These are phyloP conservation scores for Drosophila melanosoma DNA, from an alignment of 2,888 invertebrate genomes.

Conservation along the genomic window DNA sequence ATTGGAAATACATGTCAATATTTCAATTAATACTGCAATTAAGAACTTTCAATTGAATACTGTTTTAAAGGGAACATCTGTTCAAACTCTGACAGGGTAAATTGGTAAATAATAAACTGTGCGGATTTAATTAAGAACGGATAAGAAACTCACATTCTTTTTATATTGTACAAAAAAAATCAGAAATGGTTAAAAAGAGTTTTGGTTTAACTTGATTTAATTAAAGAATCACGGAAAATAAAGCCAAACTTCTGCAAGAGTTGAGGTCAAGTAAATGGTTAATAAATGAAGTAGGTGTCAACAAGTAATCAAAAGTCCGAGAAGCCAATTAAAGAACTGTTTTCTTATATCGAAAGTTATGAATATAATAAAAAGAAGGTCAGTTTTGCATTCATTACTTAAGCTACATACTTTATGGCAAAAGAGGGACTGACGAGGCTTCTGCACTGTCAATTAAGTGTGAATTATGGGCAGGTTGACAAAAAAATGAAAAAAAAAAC, in stretches of 20 bases:
- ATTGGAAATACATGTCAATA: not conserved
- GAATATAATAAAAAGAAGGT: not conserved
- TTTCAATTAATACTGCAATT: not conserved
- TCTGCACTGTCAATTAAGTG: conserved; percentile 38
- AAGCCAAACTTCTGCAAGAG: not conserved
- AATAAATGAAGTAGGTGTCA: not conserved
- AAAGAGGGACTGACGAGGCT: not conserved
- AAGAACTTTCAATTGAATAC: too few relatives aligned
- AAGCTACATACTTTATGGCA: conserved; percentile 17
- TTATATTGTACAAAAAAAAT: not conserved
- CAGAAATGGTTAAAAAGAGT: not conserved
- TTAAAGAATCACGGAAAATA: not conserved
- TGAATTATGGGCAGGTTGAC: conserved; percentile 20
- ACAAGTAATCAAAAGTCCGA: conserved; percentile 6
- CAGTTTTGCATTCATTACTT: conserved; percentile 27
- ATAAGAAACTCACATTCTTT: not conserved
- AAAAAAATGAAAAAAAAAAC: conserved; percentile 37
- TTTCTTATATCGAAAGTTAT: conserved; percentile 1
- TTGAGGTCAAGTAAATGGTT: not conserved
- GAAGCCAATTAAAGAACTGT: conserved; percentile 9
- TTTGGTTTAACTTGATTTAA: not conserved
- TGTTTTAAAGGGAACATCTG: too few relatives aligned
- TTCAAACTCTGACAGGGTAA: not conserved
- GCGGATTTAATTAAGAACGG: not conserved
- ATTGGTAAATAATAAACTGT: not conserved